phyloP scores from a whole-genome alignment of 2,797 vertebrate species.

The Myiothlypis chrysogaster region DNA sequence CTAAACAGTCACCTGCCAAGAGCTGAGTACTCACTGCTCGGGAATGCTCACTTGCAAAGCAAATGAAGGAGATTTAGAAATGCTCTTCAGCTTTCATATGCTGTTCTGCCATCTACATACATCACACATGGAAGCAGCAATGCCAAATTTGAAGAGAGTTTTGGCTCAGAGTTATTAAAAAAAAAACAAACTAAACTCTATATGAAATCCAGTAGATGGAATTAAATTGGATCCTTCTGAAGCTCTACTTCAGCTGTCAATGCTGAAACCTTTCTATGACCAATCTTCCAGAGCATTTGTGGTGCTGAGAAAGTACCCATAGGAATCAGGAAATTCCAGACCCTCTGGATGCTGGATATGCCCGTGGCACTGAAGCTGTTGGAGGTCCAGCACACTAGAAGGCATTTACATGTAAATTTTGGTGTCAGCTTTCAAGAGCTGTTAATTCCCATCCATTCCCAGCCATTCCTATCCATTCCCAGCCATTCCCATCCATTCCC shows the following conservation, averaged over 20 bases:
- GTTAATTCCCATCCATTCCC: background rate
- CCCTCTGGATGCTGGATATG: background rate
- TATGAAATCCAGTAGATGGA: background rate
- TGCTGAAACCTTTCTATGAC: background rate
- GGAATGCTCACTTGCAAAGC: background rate
- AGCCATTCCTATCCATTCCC: background rate
- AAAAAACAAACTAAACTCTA: background rate
- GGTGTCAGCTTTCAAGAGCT: background rate
- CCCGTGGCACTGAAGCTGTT: background rate
- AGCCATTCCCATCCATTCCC: background rate
- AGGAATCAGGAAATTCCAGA: background rate
- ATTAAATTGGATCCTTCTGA: background rate
- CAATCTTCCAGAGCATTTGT: background rate
- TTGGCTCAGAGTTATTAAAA: background rate
- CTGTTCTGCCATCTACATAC: background rate
- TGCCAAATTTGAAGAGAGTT: background rate
- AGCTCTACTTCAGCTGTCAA: background rate
- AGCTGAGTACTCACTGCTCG: background rate
- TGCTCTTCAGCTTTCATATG: background rate
- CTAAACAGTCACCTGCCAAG: background rate
- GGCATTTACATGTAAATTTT: background rate
- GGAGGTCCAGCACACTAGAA: background rate
- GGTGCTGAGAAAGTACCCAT: background rate
- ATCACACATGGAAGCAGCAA: background rate
- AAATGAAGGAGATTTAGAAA: background rate